Evolutionary conservation across 1,140 invertebrate species (phyloP).

Genomic region (Drosophila kepulauana): DNA sequence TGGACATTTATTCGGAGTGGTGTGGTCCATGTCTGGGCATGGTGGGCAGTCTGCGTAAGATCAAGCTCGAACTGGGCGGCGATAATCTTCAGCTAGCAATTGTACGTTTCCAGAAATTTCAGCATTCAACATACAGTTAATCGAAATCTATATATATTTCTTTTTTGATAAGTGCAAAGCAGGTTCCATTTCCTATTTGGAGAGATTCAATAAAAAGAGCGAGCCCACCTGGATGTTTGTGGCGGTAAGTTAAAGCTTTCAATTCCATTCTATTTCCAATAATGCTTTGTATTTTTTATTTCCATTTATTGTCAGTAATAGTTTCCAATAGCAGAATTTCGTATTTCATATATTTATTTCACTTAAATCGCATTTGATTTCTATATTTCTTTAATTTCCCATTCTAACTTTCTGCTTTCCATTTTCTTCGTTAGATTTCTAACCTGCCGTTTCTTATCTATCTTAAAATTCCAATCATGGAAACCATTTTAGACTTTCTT

Average conservation of each 20-base stretch:
- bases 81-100: constrained; percentile 90
- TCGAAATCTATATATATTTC: neutral
- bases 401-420: too few species aligned
- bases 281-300: too few species aligned
- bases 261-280: neutral
- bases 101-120: constrained; percentile 13
- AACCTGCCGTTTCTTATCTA: too few species aligned
- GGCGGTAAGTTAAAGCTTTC: constrained; percentile 87
- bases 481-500: too few species aligned
- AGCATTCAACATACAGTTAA: too few species aligned
- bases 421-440: too few species aligned
- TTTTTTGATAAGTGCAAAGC: constrained; percentile 86
- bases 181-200: constrained; percentile 91
- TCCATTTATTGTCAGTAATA: too few species aligned
- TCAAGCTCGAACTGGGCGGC: constrained; percentile 95
- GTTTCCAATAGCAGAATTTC: too few species aligned
- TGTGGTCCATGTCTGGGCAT: constrained; percentile 95
- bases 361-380: too few species aligned
- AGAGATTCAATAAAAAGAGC: constrained; percentile 93
- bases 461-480: too few species aligned
- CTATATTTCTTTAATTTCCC: too few species aligned
- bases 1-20: constrained; percentile 95
- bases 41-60: constrained; percentile 93
- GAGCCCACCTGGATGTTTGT: constrained; percentile 97
- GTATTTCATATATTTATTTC: too few species aligned